phyloP scores from a whole-genome alignment of 2,113 vertebrate species.

The Mirza zaza region DNA sequence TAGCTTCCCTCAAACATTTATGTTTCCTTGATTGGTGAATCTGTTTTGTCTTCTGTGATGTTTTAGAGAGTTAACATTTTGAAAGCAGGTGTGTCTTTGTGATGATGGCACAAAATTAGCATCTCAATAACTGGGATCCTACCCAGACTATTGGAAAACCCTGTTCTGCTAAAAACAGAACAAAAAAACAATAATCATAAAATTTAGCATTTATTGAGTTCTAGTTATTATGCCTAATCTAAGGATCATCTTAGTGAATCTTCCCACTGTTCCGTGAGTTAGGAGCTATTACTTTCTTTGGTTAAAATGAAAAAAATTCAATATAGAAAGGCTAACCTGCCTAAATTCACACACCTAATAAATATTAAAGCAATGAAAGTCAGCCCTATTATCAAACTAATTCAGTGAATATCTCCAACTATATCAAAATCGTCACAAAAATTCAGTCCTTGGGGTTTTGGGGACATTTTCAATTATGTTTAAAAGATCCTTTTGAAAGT shows the following conservation, averaged over 20 bases:
- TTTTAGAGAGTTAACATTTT: background rate
- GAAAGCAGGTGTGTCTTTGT: background rate
- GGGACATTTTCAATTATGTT: constrained; percentile 15
- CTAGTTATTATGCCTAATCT: background rate
- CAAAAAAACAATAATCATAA: background rate
- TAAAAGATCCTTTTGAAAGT: background rate
- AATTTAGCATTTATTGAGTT: background rate
- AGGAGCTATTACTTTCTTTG: background rate
- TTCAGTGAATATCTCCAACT: background rate
- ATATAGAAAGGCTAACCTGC: background rate
- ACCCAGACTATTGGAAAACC: background rate
- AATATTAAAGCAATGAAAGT: background rate
- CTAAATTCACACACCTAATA: background rate
- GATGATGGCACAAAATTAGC: background rate
- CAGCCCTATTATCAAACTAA: background rate
- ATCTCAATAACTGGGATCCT: background rate
- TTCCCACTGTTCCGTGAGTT: background rate
- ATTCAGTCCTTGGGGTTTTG: background rate
- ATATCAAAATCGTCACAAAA: background rate
- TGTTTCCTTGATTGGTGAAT: background rate
- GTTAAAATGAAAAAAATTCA: background rate
- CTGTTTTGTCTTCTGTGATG: background rate
- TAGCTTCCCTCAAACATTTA: background rate
- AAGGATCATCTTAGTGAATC: background rate
- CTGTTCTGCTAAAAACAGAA: background rate